Evolutionary conservation across 2,888 invertebrate species (phyloP).

Genomic region (Caenorhabditis angaria): DNA sequence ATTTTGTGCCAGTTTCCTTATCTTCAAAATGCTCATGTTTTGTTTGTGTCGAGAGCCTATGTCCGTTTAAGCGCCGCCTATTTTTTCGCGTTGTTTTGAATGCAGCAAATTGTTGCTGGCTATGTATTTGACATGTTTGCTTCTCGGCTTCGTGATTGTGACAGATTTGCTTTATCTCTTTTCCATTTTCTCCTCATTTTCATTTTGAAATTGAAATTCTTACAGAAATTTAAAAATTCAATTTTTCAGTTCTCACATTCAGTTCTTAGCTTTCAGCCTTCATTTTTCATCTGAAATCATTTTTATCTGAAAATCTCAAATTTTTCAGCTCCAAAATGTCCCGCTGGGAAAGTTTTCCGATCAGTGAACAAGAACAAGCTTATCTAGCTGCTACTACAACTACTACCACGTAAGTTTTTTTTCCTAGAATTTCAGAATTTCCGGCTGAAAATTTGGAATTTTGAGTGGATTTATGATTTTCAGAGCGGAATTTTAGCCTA

Average conservation of each 20-base stretch:
- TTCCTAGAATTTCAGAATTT: constrained; percentile 10
- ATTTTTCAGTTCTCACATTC: no score
- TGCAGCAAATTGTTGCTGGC: no score
- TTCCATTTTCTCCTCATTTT: background rate
- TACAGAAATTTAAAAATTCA: background rate
- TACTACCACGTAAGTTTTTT: constrained; percentile 24
- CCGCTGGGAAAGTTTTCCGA: constrained; percentile 63
- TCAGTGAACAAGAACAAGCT: constrained; percentile 64
- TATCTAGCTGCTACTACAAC: constrained; percentile 61
- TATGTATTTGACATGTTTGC: constrained; percentile 1
- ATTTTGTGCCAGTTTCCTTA: no score
- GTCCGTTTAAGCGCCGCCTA: background rate
- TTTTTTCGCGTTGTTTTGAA: constrained; percentile 6
- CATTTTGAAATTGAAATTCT: background rate
- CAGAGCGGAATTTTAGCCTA: no score
- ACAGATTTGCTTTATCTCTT: background rate
- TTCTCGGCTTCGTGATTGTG: background rate
- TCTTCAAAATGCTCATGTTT: background rate
- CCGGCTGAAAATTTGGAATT: constrained; percentile 7
- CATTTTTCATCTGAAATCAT: no score
- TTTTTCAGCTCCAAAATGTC: constrained; percentile 22
- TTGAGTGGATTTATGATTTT: no score
- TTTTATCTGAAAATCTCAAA: no score
- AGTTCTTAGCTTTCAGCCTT: no score
- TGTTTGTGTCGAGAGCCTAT: background rate